Evolutionary conservation across 2,888 invertebrate species (phyloP).

Genomic region (Noctua janthe): DNA sequence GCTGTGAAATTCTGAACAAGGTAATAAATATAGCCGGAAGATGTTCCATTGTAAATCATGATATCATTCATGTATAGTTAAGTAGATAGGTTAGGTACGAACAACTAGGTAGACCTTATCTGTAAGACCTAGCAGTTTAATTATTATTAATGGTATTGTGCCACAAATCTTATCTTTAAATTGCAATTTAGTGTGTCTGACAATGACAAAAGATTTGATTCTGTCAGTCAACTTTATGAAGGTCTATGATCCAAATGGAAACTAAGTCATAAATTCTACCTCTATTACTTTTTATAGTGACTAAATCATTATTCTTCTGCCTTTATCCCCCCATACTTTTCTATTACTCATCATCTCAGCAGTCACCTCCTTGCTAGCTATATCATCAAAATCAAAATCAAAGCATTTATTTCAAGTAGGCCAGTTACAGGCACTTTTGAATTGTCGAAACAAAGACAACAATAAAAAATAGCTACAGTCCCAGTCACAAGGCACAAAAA

Average conservation of each 20-base stretch:
- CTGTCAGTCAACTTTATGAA: not conserved
- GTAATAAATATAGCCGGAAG: not conserved
- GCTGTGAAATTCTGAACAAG: not conserved
- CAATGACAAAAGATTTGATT: not conserved
- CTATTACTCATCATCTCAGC: no score
- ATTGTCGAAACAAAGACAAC: no score
- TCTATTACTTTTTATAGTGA: no score
- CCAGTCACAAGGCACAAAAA: no score
- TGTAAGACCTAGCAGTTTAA: not conserved
- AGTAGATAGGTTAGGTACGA: not conserved
- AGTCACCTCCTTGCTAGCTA: no score
- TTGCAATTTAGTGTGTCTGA: not conserved
- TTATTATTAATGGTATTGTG: slow-evolving; percentile 3
- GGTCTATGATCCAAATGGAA: not conserved
- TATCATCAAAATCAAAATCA: no score
- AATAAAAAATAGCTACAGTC: no score
- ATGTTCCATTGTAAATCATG: not conserved
- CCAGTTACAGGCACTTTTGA: no score
- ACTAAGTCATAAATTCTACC: no score
- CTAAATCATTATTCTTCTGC: no score
- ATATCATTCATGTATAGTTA: not conserved
- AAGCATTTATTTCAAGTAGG: no score
- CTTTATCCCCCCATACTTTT: no score
- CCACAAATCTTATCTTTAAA: slow-evolving; percentile 16
- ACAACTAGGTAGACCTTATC: not conserved